Evolutionary conservation across 1,140 invertebrate species (phyloP).

Genomic region (Drosophila paulistorum): DNA sequence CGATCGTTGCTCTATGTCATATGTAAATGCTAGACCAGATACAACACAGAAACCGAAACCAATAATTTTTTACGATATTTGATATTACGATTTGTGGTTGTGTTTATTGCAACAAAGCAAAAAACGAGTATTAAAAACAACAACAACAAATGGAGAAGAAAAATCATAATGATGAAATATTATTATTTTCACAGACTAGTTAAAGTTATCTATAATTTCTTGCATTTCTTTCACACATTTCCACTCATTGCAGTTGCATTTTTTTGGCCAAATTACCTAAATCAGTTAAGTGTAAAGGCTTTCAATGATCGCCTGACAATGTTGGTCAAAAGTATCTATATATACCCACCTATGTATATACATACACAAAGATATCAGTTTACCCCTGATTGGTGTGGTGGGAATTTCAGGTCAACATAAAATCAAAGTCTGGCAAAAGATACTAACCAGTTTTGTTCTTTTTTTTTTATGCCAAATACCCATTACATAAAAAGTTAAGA

Average conservation of each 20-base stretch:
- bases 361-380: conserved; percentile 50
- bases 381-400: conserved; percentile 69
- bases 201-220: conserved; percentile 23
- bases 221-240: neutral
- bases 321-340: neutral
- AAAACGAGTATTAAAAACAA: conserved; percentile 24
- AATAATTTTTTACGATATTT: conserved; percentile 64
- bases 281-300: conserved; percentile 75
- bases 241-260: neutral
- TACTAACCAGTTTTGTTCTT: conserved; percentile 47
- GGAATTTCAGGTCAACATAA: conserved; percentile 59
- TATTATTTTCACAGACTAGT: conserved; percentile 20
- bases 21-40: conserved; percentile 5
- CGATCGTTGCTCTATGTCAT: conserved; percentile 70
- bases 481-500: neutral
- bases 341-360: conserved; percentile 13
- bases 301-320: conserved; percentile 57
- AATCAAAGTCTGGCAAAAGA: conserved; percentile 55
- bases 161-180: conserved; percentile 53
- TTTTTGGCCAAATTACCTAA: conserved; percentile 41
- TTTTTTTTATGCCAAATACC: neutral
- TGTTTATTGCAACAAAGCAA: conserved; percentile 36
- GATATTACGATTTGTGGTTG: conserved; percentile 71
- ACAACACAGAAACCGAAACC: conserved; percentile 55
- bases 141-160: conserved; percentile 26